Evolutionary conservation across 2,113 vertebrate genomes (phyloP).

Genomic region (Emydocephalus ijimae): DNA sequence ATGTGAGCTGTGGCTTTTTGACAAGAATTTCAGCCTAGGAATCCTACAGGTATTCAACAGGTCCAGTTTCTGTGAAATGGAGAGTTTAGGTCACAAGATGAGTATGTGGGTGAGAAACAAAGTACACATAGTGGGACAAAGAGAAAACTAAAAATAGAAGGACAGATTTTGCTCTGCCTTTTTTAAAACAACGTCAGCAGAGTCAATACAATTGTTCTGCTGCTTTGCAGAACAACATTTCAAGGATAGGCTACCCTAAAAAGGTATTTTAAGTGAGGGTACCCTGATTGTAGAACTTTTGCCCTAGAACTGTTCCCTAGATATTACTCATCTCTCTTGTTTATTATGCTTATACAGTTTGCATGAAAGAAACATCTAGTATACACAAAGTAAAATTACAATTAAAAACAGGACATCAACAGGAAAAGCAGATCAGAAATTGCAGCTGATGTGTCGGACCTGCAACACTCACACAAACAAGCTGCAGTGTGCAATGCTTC

Average conservation of each 20-base stretch:
- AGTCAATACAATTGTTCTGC: neutral
- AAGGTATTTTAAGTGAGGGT: neutral
- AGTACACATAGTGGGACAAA: neutral
- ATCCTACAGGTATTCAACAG: neutral
- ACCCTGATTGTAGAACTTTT: neutral
- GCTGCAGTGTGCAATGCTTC: neutral
- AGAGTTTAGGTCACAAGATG: neutral
- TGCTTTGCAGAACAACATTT: neutral
- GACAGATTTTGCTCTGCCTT: neutral
- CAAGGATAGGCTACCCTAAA: neutral
- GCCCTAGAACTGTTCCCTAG: neutral
- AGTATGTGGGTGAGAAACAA: neutral
- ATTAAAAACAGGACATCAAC: neutral
- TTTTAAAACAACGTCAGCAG: neutral
- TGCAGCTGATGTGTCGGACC: neutral
- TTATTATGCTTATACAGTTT: neutral
- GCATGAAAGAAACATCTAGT: neutral
- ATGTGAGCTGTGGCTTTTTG: conserved; percentile 39
- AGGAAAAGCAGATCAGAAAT: neutral
- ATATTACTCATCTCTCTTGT: neutral
- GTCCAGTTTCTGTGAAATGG: neutral
- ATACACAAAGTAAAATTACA: neutral
- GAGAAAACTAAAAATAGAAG: neutral
- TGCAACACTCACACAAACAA: neutral
- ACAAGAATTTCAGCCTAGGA: conserved; percentile 18